Base-by-base conservation (phyloP, 2,888 invertebrate genomes). In the Stenotaenia linearis region DNA sequence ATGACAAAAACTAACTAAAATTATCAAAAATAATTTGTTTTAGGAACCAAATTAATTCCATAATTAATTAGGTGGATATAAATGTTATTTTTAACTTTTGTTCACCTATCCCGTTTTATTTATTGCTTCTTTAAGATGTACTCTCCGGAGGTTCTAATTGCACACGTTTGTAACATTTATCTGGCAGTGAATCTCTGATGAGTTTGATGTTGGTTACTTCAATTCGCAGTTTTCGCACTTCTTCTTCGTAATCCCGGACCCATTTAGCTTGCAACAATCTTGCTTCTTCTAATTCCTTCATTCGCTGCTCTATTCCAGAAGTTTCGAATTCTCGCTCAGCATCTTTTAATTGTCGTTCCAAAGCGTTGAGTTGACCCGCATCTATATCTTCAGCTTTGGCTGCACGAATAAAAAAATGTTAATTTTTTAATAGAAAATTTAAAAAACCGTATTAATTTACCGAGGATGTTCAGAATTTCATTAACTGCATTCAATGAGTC, bases 191-290 rank as follows among this genome's bases (percentile, higher is more conserved):
- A 79, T 91, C 90, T 0, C 92, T 89, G 83, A 97, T 96, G 78
- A 91, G 90, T 83, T 92, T 91, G 78, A 97, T 91, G 85, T 95
- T 96, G 7, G 90, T 89, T 2, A 97, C 96, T 86, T 97, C 95
- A 1, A 87, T 87, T 82, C 90, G 88, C 12, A 96, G 88, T 80
- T 90, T 88, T 74, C 87, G 89, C 75, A 95, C 89, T 84, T 95
- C 93, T 15, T 91, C 91, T 84, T 92, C 91, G 84, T 95, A 95
- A 83, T 91, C 91, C 81, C 93, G 92, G 83, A 95, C 91, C 89
- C 92, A 90, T 83, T 92, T 91, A 82, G 86, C 86, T 85, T 89
- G 92, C 40, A 89, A 88, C 81, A 90, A 90, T 83, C 90, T 90
- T 23, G 93, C 92, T 80, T 91, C 91, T 23, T 91, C 91, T 81